A percentile compares a stretch with the other conserved stretches of the same genome.
These are phyloP conservation scores for Scaptomyza parva DNA, from an alignment of 2,888 invertebrate species.

Conservation along the genomic window DNA sequence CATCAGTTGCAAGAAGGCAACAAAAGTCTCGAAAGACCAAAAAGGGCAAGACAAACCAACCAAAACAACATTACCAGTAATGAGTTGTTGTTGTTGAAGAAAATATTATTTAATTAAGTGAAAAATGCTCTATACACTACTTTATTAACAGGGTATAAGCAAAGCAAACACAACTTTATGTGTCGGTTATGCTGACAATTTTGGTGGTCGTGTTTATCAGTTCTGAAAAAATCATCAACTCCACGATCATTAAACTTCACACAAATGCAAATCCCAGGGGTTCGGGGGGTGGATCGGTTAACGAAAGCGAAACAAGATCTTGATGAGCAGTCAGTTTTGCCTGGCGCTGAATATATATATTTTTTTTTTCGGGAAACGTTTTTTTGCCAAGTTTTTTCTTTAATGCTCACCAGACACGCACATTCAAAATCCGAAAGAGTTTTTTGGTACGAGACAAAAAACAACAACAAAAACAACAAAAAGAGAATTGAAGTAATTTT, in stretches of 20 bases:
- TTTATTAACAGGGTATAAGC: constrained; percentile 17
- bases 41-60: constrained; percentile 14
- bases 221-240: constrained; percentile 71
- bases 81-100: background rate
- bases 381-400: constrained; percentile 45
- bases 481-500: too few relatives aligned
- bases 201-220: constrained; percentile 72
- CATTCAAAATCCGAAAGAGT: constrained; percentile 1
- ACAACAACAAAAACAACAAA: too few relatives aligned
- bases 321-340: constrained; percentile 45
- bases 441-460: constrained; percentile 14
- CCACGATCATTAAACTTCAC: constrained; percentile 63
- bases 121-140: constrained; percentile 4
- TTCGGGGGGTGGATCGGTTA: constrained; percentile 27
- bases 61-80: constrained; percentile 7
- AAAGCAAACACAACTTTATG: constrained; percentile 21
- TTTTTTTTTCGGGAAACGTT: constrained; percentile 45
- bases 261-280: constrained; percentile 3
- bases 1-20: constrained; percentile 26
- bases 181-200: constrained; percentile 54
- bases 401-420: constrained; percentile 71
- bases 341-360: constrained; percentile 58
- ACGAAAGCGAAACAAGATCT: constrained; percentile 66
- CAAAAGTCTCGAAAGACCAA: constrained; percentile 6
- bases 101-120: background rate